Percentiles rank a stretch among this genome's conserved stretches.
These are phyloP conservation scores for Leucophenga varia DNA, from an alignment of 1,140 invertebrate genomes.

Conservation along the genomic window DNA sequence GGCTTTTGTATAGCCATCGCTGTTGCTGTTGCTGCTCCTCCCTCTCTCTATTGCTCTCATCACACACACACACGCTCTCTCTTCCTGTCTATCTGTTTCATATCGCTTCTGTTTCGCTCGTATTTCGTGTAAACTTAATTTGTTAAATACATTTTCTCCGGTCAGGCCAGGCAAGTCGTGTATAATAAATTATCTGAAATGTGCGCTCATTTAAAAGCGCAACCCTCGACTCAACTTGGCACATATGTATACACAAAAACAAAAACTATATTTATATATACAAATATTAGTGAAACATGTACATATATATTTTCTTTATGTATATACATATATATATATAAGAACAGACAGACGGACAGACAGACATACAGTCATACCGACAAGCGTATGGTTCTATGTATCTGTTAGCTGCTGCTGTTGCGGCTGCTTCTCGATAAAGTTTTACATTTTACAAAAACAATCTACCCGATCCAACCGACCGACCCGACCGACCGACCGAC, in stretches of 20 bases:
- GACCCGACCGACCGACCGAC: too few species aligned
- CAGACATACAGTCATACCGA: too few species aligned
- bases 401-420: too few species aligned
- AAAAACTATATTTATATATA: too few species aligned
- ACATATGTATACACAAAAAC: too few species aligned
- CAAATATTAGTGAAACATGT: too few species aligned
- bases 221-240: too few species aligned
- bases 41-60: constrained; percentile 1
- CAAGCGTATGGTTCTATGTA: too few species aligned
- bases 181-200: constrained; percentile 55
- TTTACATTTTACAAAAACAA: constrained; percentile 25
- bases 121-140: constrained; percentile 45
- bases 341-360: too few species aligned
- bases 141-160: constrained; percentile 44
- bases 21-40: constrained; percentile 36
- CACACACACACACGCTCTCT: constrained; percentile 4
- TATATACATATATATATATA: neutral
- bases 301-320: constrained; percentile 10
- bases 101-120: neutral
- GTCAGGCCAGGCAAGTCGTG: constrained; percentile 44
- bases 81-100: neutral
- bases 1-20: constrained; percentile 16
- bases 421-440: neutral
- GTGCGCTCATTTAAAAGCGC: constrained; percentile 47
- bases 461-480: too few species aligned